These are phyloP conservation scores for Esox niger DNA, from an alignment of 2,113 vertebrate genomes.

Conservation along the genomic window DNA sequence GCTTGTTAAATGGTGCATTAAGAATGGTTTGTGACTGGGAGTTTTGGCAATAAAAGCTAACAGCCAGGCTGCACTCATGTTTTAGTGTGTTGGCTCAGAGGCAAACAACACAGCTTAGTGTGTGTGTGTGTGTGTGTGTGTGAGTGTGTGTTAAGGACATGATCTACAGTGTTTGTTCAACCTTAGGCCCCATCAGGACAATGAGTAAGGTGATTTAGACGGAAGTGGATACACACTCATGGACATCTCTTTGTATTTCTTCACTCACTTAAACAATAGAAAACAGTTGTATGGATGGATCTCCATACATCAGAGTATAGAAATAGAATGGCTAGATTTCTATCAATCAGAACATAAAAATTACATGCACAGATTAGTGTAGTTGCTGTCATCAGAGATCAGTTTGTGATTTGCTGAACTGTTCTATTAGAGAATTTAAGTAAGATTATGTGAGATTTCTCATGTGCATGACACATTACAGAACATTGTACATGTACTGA, in stretches of 20 bases:
- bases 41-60: constrained; percentile 69
- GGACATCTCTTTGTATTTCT: neutral
- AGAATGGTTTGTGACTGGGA: constrained; percentile 66
- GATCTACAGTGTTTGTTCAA: constrained; percentile 58
- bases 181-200: constrained; percentile 50
- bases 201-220: constrained; percentile 54
- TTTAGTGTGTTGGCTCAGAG: constrained; percentile 67
- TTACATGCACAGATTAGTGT: no score
- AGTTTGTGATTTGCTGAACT: no score
- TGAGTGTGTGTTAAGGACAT: constrained; percentile 57
- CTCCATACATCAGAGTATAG: no score
- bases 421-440: no score
- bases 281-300: no score
- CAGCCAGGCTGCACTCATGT: constrained; percentile 60
- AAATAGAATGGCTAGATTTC: no score
- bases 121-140: no score
- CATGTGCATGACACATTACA: constrained; percentile 26
- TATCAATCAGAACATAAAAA: no score
- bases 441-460: constrained; percentile 24
- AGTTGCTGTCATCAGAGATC: no score
- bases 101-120: no score
- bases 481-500: neutral
- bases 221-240: constrained; percentile 26
- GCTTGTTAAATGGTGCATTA: constrained; percentile 73
- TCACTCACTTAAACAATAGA: constrained; percentile 38